These are phyloP conservation scores for Stenotaenia linearis DNA, from an alignment of 2,888 invertebrate genomes.

Conservation along the genomic window DNA sequence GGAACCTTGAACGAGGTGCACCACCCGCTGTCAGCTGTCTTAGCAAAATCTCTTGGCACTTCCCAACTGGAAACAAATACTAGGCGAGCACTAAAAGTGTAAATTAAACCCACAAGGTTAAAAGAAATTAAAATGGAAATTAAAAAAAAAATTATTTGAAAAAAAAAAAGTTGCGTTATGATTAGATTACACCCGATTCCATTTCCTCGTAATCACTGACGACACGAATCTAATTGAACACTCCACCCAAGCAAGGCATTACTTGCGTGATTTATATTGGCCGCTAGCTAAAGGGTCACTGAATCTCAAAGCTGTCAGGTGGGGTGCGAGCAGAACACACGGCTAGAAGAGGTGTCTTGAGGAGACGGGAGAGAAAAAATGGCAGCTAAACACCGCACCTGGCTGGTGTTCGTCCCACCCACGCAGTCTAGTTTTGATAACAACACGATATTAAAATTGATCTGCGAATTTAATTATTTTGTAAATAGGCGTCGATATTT, in stretches of 20 bases:
- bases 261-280: slow-evolving; percentile 1
- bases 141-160: background rate
- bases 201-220: slow-evolving; percentile 4
- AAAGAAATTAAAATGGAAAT: background rate
- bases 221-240: slow-evolving; percentile 19
- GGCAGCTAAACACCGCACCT: slow-evolving; percentile 5
- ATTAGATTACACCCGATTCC: background rate
- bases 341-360: background rate
- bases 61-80: slow-evolving; percentile 11
- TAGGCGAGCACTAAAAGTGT: background rate
- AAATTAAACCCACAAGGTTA: background rate
- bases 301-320: slow-evolving; percentile 3
- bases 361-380: background rate
- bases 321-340: background rate
- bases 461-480: too few species aligned
- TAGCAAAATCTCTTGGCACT: slow-evolving; percentile 10
- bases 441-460: too few species aligned
- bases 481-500: too few species aligned
- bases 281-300: slow-evolving; percentile 14
- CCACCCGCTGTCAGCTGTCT: slow-evolving; percentile 19
- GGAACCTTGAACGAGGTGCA: slow-evolving; percentile 19
- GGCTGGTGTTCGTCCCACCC: background rate
- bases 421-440: too few species aligned
- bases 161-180: background rate
- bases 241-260: slow-evolving; percentile 7